phyloP scores from a whole-genome alignment of 2,797 vertebrate genomes.

The Manis pentadactyla region DNA sequence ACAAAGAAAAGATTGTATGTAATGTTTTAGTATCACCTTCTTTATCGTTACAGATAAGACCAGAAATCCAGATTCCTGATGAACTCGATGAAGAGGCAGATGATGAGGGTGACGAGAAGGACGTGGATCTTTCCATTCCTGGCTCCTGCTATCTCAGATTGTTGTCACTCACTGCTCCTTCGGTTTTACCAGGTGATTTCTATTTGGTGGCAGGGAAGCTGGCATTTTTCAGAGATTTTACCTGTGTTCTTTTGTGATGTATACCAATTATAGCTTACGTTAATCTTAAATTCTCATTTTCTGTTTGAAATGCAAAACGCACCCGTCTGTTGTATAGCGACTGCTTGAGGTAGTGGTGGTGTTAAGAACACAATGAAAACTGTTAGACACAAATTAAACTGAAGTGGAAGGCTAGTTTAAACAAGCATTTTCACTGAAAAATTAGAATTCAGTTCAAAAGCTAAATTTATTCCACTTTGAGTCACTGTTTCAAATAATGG shows the following conservation, averaged over 20 bases:
- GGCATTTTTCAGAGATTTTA: neutral
- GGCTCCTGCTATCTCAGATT: conserved; percentile 94
- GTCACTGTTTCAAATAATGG: neutral
- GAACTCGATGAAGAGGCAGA: conserved; percentile 85
- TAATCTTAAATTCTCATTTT: neutral
- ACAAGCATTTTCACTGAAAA: conserved; percentile 24
- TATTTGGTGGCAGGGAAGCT: neutral
- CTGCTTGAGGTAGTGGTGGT: neutral
- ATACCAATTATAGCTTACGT: neutral
- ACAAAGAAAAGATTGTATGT: neutral
- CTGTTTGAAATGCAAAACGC: neutral
- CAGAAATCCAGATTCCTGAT: conserved; percentile 80
- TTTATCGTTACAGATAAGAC: conserved; percentile 88
- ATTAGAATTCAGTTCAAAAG: conserved; percentile 36
- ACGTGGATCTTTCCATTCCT: conserved; percentile 90
- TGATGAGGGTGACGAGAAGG: conserved; percentile 87
- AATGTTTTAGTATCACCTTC: neutral
- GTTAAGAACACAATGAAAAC: neutral
- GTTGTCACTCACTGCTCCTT: conserved; percentile 86
- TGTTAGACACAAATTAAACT: neutral
- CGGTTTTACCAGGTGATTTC: conserved; percentile 91
- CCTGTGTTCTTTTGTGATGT: neutral
- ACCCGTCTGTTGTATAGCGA: neutral
- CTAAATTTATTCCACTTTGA: conserved; percentile 13
- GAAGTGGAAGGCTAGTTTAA: conserved; percentile 32